A percentile compares a stretch with the other conserved stretches of the same genome.
These are phyloP conservation scores for Turnix velox DNA, from an alignment of 2,113 vertebrate genomes.

Conservation along the genomic window DNA sequence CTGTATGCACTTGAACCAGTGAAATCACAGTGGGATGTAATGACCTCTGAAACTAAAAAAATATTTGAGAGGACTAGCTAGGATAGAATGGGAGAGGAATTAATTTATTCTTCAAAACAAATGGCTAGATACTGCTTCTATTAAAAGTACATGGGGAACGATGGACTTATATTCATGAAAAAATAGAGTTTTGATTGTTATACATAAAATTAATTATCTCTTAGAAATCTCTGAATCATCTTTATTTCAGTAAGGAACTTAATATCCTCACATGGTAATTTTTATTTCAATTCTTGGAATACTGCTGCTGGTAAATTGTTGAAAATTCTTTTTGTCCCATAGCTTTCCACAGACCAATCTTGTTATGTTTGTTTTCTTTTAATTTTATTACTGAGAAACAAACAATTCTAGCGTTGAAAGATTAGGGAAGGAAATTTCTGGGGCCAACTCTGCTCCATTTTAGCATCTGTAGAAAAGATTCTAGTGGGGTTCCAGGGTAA, in stretches of 20 bases:
- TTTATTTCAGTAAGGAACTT: not conserved
- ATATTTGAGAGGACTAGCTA: not conserved
- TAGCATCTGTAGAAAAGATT: not conserved
- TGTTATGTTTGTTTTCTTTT: not conserved
- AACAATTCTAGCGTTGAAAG: not conserved
- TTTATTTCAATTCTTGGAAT: not conserved
- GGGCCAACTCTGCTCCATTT: not conserved
- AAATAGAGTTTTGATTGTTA: not conserved
- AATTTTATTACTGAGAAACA: not conserved
- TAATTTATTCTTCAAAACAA: not conserved
- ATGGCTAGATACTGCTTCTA: not conserved
- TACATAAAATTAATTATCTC: slow-evolving; percentile 13
- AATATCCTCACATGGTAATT: not conserved
- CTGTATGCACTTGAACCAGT: not conserved
- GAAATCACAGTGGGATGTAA: not conserved
- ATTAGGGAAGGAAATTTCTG: not conserved
- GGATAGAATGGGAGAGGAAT: not conserved
- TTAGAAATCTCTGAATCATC: not conserved
- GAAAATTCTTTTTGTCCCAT: not conserved
- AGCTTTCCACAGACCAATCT: not conserved
- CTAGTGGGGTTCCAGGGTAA: not conserved
- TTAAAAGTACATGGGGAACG: not conserved
- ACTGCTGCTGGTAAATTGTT: not conserved
- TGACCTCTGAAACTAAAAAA: not conserved
- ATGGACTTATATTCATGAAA: not conserved